Base-by-base conservation (phyloP, 2,797 vertebrate genomes). In the Melanotaenia trifasciata region DNA sequence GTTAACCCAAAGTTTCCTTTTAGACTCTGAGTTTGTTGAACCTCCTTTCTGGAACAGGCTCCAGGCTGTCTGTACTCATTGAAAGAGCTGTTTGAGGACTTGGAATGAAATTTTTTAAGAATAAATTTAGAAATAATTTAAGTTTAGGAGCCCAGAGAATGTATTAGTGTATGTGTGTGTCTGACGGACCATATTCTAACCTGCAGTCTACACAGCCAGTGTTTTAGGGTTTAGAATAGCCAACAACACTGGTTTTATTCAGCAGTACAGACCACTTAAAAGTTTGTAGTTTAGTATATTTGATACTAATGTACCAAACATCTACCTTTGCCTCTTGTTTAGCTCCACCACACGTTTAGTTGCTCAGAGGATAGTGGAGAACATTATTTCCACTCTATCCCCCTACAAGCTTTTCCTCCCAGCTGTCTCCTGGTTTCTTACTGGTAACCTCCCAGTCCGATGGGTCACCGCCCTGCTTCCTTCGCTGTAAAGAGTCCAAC, bases 281-380 rank as follows among this genome's bases (percentile, higher is more conserved):
- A 70, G 83, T 85, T 84, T 82, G 83, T 88, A 85, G 86, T 79
- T 61, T 87, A 87, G 81, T 79, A 84, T 74, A 76, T 87, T 90
- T 90, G 80, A 85, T 90, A 84, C 85, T 77, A 38, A 75, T 43
- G 73, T 76, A 69, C 81, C 73, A 78, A 58, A 54, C 79, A 64
- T 78, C 67, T 73, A 58, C 76, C 78, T 28, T 28, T 28, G 26
- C 26, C 26, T 28, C 26, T 28, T 28, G 26, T 28, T 28, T 0
- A 40, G 33, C 54, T 28, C 32, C 79, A 36, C 58, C 70, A 35
- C 60, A 76, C 45, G 11, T 43, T 53, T 64, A 61, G 81, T 74
- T 68, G 30, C 40, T 61, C 64, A 0, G 43, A 81, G 74, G 80
- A 80, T 71, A 77, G 77, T 22, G 18, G 72, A 74, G 72, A 65